Conservation (phyloP, 2,797 vertebrate species). For the Onychomys arenicola region DNA sequence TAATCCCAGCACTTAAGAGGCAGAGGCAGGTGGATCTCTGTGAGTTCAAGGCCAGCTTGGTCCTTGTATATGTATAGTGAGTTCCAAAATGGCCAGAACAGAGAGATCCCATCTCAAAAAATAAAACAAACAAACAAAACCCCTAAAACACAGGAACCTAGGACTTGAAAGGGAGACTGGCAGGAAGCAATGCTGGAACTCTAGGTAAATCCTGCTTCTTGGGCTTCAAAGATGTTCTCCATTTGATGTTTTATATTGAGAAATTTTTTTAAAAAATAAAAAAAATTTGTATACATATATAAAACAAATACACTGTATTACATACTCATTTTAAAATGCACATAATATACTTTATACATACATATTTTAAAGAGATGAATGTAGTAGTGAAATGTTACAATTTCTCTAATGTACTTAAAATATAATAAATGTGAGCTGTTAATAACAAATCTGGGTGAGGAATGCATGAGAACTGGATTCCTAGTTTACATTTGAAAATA, state of each 20-base stretch:
- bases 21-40: background rate
- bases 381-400: constrained; percentile 27
- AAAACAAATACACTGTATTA: background rate
- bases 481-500: constrained; percentile 52
- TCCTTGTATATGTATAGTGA: background rate
- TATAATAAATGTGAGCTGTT: background rate
- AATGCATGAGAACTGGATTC: constrained; percentile 7
- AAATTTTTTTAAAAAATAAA: background rate
- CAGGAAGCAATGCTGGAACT: background rate
- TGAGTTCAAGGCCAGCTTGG: background rate
- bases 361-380: background rate
- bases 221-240: background rate
- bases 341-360: background rate
- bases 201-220: background rate
- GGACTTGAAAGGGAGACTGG: background rate
- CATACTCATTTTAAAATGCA: background rate
- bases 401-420: constrained; percentile 44
- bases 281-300: background rate
- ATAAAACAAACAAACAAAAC: background rate
- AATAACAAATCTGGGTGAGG: constrained; percentile 22
- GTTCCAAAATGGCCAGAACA: background rate
- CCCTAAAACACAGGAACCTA: constrained; percentile 15
- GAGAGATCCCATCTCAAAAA: background rate
- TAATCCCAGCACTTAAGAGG: background rate
- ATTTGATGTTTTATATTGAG: background rate